phyloP scores from a whole-genome alignment of 2,888 invertebrate species.

The Myopa testacea region DNA sequence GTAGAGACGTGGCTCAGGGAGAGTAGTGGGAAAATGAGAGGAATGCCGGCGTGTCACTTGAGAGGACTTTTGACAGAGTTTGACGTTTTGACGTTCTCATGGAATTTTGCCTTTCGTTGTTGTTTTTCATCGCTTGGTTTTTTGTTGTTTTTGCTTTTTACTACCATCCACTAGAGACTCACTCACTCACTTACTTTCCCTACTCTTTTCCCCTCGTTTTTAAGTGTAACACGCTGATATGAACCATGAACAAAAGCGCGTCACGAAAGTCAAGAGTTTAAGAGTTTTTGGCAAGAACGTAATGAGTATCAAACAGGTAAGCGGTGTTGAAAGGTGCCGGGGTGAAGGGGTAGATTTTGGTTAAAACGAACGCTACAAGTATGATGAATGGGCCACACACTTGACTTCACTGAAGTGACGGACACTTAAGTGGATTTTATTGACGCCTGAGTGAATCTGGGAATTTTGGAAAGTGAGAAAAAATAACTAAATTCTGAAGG shows the following conservation, averaged over 20 bases:
- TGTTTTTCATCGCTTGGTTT: conserved; percentile 2
- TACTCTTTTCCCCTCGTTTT: conserved; percentile 12
- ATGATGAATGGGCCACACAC: conserved; percentile 34
- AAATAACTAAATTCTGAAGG: background rate
- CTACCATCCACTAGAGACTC: background rate
- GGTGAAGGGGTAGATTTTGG: background rate
- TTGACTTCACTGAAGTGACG: conserved; percentile 24
- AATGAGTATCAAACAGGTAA: conserved; percentile 15
- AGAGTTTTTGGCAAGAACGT: conserved; percentile 1
- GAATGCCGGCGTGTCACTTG: background rate
- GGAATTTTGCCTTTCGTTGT: background rate
- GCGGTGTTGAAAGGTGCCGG: background rate
- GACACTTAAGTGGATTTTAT: conserved; percentile 29
- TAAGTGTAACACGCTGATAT: conserved; percentile 30
- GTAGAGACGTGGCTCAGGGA: background rate
- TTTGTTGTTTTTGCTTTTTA: background rate
- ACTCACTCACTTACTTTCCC: background rate
- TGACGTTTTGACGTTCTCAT: background rate
- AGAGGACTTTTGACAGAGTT: background rate
- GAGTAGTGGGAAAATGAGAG: background rate
- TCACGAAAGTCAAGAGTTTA: conserved; percentile 19
- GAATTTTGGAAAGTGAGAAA: background rate
- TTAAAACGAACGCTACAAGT: background rate
- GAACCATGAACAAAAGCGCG: conserved; percentile 7
- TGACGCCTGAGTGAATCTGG: conserved; percentile 5